These are phyloP conservation scores for Tetramorium parvispinum DNA, from an alignment of 1,140 invertebrate species.

Conservation along the genomic window DNA sequence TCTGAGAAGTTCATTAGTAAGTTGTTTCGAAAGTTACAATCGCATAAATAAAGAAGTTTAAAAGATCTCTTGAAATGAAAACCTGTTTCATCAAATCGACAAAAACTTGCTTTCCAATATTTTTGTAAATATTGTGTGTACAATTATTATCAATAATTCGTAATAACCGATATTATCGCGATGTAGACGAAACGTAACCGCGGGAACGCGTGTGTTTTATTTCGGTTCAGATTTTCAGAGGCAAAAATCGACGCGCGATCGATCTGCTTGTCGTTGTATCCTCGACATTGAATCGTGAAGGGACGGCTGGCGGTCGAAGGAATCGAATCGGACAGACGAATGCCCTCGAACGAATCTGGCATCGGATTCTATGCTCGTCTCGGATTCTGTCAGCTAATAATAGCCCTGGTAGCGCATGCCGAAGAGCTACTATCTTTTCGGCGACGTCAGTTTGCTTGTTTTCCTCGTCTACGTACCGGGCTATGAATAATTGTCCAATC, in stretches of 20 bases:
- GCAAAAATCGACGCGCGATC: not conserved
- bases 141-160: too few relatives aligned
- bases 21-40: too few relatives aligned
- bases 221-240: too few relatives aligned
- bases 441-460: constrained; percentile 56
- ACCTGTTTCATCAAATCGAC: too few relatives aligned
- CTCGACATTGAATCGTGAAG: constrained; percentile 60
- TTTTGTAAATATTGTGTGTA: too few relatives aligned
- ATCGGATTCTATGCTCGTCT: constrained; percentile 54
- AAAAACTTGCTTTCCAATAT: too few relatives aligned
- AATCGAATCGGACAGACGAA: constrained; percentile 25
- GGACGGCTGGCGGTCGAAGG: not conserved
- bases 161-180: too few relatives aligned
- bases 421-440: constrained; percentile 58
- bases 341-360: constrained; percentile 52
- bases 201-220: too few relatives aligned
- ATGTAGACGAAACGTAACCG: too few relatives aligned
- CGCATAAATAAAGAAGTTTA: too few relatives aligned
- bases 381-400: constrained; percentile 63
- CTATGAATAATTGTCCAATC: constrained; percentile 58
- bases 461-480: constrained; percentile 26
- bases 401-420: constrained; percentile 44
- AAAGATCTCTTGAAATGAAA: too few relatives aligned
- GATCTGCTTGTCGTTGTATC: constrained; percentile 1
- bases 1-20: too few relatives aligned